Evolutionary conservation across 2,113 vertebrate genomes (phyloP), one percentile per base, ranked within the genome.

Genomic region (Tringa solitaria): DNA sequence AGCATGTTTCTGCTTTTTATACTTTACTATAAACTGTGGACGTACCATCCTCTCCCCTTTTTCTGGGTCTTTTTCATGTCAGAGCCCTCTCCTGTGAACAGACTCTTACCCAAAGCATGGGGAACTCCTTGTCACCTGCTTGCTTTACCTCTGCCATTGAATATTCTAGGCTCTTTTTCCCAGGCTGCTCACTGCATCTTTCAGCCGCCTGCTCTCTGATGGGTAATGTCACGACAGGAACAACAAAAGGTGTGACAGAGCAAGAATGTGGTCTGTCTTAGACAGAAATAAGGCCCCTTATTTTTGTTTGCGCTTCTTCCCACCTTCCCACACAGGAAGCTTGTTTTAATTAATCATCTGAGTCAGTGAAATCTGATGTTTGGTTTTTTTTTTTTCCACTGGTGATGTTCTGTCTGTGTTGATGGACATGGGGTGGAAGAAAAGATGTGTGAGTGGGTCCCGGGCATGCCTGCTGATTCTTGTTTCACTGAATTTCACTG

Each of bases 191-290:
- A 3, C 28, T 77, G 76, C 22, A 20, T 35, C 30, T 87, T 78
- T 73, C 37, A 84, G 14, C 32, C 32, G 32, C 27, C 14, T 65
- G 14, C 37, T 63, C 65, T 48, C 64, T 72, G 43, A 16, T 63
- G 48, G 22, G 12, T 60, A 56, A 56, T 35, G 12, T 10, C 17
- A 60, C 8, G n/a, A 50, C 28, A 82, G 41, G 30, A 69, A 22
- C 22, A 75, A 37, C 1, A 2, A 64, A 50, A 19, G 0, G 0
- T 53, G 27, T 43, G 16, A 65, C 17, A 33, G 12, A 56, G 21
- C 12, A 51, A 64, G 35, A 48, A 28, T 0, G 0, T 30, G 28
- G 28, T 54, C 28, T 23, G 48, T 51, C 50, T 51, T 51, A 51
- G 13, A 51, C 50, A 14, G 50, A 51, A 51, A 11, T 46, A 51